Percentiles rank a stretch among this genome's conserved stretches.
These are phyloP conservation scores for Diaprepes abbreviatus DNA, from an alignment of 2,888 invertebrate genomes.

Conservation along the genomic window DNA sequence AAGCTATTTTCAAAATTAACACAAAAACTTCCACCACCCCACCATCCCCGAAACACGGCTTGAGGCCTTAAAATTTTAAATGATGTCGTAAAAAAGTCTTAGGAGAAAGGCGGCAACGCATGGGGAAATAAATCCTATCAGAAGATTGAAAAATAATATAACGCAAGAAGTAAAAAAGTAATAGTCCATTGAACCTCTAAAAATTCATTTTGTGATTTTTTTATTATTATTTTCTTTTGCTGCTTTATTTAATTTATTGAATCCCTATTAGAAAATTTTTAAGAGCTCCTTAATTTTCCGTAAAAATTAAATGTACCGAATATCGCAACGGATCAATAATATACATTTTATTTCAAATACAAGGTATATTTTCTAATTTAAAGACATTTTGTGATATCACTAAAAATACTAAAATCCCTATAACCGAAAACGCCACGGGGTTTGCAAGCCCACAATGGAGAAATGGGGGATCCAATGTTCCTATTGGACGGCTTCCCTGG, in stretches of 20 bases:
- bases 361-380: slow-evolving; percentile 12
- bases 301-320: neutral
- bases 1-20: slow-evolving; percentile 53
- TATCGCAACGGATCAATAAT: neutral
- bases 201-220: neutral
- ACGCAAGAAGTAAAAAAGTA: neutral
- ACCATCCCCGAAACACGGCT: slow-evolving; percentile 6
- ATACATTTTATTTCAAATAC: neutral
- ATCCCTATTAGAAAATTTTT: too few species aligned
- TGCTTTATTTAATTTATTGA: too few species aligned
- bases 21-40: slow-evolving; percentile 42
- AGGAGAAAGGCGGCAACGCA: slow-evolving; percentile 20
- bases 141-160: slow-evolving; percentile 14
- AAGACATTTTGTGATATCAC: slow-evolving; percentile 12
- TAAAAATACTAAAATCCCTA: slow-evolving; percentile 19
- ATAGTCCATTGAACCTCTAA: neutral
- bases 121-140: slow-evolving; percentile 9
- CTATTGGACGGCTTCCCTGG: slow-evolving; percentile 35
- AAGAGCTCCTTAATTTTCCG: neutral
- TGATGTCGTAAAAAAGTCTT: slow-evolving; percentile 25
- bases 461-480: slow-evolving; percentile 1
- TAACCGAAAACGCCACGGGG: slow-evolving; percentile 18
- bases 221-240: neutral
- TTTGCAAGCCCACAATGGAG: slow-evolving; percentile 22
- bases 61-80: slow-evolving; percentile 29